phyloP scores from a whole-genome alignment of 2,888 invertebrate species.

The Aquatica leii region DNA sequence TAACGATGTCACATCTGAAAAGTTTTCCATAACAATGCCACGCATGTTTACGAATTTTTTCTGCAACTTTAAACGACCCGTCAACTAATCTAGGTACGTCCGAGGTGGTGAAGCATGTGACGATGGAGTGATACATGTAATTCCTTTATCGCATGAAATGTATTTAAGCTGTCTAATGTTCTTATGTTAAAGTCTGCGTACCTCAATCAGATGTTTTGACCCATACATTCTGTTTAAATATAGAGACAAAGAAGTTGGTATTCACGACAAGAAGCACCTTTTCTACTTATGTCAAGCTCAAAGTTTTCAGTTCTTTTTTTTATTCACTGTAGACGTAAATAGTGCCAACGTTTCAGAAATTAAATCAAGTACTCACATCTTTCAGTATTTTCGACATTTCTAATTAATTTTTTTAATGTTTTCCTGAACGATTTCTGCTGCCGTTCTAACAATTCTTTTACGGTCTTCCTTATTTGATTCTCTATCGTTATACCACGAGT shows the following conservation, averaged over 20 bases:
- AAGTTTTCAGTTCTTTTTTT: background rate
- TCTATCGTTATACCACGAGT: no score
- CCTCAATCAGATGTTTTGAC: background rate
- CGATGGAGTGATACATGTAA: background rate
- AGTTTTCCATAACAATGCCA: constrained; percentile 2
- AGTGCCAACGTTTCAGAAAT: background rate
- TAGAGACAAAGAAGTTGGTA: no score
- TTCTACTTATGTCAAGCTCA: background rate
- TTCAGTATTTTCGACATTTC: no score
- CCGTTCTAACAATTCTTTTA: no score
- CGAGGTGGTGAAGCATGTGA: background rate
- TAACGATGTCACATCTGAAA: background rate
- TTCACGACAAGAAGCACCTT: background rate
- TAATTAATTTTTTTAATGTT: background rate
- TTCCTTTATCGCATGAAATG: background rate
- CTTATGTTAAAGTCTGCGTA: no score
- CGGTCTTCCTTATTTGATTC: no score
- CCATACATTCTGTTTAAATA: background rate
- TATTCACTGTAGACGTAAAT: no score
- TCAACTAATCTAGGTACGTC: no score
- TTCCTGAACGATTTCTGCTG: background rate
- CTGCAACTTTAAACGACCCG: background rate
- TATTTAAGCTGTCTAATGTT: no score
- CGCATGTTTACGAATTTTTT: background rate
- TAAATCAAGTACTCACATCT: background rate